Evolutionary conservation across 2,888 invertebrate species (phyloP).

Genomic region (Mythimna loreyi): DNA sequence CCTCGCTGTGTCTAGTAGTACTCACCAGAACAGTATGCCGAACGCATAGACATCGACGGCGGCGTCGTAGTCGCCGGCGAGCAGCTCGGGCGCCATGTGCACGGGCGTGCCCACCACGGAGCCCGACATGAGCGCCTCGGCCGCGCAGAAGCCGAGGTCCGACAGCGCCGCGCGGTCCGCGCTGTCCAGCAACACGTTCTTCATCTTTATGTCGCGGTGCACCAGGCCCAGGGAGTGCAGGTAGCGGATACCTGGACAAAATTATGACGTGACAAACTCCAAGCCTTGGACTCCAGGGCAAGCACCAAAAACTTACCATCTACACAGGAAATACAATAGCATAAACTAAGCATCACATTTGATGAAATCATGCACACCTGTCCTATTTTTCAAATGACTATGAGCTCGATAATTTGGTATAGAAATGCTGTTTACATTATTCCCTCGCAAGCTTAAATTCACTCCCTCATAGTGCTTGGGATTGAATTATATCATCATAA

Average conservation of each 20-base stretch:
- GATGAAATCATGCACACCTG: too few relatives aligned
- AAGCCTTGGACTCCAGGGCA: too few relatives aligned
- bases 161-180: conserved; percentile 95
- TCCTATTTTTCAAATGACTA: too few relatives aligned
- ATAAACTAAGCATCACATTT: too few relatives aligned
- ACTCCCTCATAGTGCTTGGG: too few relatives aligned
- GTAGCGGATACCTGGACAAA: conserved; percentile 93
- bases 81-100: conserved; percentile 97
- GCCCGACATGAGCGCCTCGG: conserved; percentile 97
- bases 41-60: conserved; percentile 97
- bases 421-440: too few relatives aligned
- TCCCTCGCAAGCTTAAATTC: too few relatives aligned
- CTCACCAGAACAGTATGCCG: conserved; percentile 96
- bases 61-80: conserved; percentile 95
- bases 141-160: conserved; percentile 97
- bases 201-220: conserved; percentile 97
- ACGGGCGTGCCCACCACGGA: conserved; percentile 97
- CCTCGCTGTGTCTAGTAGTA: too few relatives aligned
- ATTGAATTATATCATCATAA: too few relatives aligned
- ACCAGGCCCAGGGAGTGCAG: conserved; percentile 97
- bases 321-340: too few relatives aligned
- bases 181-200: conserved; percentile 96
- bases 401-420: too few relatives aligned
- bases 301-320: too few relatives aligned
- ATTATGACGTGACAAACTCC: fast-evolving